Evolutionary conservation across 1,140 invertebrate genomes (phyloP).

Genomic region (Sweltsa coloradensis): DNA sequence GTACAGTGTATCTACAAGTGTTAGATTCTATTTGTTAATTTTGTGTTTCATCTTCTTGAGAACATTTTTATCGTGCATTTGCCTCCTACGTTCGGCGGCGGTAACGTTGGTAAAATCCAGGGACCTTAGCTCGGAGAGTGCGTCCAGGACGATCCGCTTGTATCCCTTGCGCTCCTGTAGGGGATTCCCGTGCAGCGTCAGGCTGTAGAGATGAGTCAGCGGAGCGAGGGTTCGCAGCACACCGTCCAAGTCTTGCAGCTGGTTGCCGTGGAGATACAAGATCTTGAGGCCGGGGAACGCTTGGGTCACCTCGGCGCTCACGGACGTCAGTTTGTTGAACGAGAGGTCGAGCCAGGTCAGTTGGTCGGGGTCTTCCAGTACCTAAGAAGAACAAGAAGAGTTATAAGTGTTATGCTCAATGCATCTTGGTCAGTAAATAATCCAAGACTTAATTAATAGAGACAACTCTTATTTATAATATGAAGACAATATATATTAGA

Average conservation of each 20-base stretch:
- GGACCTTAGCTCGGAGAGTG: slow-evolving; percentile 17
- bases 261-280: slow-evolving; percentile 25
- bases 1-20: no score
- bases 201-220: slow-evolving; percentile 18
- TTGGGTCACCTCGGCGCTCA: slow-evolving; percentile 18
- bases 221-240: slow-evolving; percentile 12
- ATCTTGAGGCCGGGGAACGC: slow-evolving; percentile 22
- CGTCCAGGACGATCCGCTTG: slow-evolving; percentile 15
- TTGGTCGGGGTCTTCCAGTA: slow-evolving; percentile 19
- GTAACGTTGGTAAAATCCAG: slow-evolving; percentile 25
- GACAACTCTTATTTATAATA: no score
- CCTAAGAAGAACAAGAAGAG: slow-evolving; percentile 12
- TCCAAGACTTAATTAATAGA: no score
- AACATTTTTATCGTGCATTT: no score
- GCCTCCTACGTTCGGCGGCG: slow-evolving; percentile 11
- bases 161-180: slow-evolving; percentile 20
- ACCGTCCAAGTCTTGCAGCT: slow-evolving; percentile 16
- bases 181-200: slow-evolving; percentile 25
- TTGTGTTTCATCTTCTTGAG: no score
- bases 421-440: no score
- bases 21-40: no score
- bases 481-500: no score
- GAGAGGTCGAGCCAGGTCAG: slow-evolving; percentile 24
- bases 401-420: no score
- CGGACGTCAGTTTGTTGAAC: slow-evolving; percentile 18